These are phyloP conservation scores for Neodon shergylaensis DNA, from an alignment of 2,113 vertebrate genomes.

Conservation along the genomic window DNA sequence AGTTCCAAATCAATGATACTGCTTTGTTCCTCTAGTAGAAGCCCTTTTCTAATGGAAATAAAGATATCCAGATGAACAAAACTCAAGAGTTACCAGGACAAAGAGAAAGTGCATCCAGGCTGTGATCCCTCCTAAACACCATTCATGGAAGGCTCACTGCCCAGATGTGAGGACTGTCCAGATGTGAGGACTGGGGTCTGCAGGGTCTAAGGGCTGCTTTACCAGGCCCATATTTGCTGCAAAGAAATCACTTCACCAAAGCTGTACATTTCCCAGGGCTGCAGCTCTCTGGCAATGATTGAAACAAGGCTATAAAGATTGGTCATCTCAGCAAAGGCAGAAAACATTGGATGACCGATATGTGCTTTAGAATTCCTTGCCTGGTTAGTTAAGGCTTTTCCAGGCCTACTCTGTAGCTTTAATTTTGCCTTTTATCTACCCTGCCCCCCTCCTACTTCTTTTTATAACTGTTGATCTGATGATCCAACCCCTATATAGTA, in stretches of 20 bases:
- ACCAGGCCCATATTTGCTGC: background rate
- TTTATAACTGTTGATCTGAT: background rate
- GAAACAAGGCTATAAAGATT: background rate
- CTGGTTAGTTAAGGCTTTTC: background rate
- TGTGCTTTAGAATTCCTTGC: background rate
- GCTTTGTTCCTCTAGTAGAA: background rate
- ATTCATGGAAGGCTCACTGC: background rate
- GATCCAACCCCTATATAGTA: background rate
- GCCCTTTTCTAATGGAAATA: background rate
- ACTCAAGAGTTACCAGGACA: background rate
- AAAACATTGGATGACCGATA: background rate
- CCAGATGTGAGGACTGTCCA: background rate
- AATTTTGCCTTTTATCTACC: background rate
- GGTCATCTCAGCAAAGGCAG: background rate
- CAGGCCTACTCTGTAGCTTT: background rate
- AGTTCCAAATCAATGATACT: background rate
- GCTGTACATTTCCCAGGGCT: background rate
- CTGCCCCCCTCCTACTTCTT: background rate
- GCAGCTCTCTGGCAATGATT: background rate
- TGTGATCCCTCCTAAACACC: background rate
- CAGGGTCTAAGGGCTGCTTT: background rate
- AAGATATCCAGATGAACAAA: background rate
- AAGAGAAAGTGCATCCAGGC: background rate
- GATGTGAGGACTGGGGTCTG: background rate
- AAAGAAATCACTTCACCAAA: background rate